Evolutionary conservation across 2,888 invertebrate species (phyloP), one percentile per base, ranked within the genome.

Genomic region (Drosophila siamana): DNA sequence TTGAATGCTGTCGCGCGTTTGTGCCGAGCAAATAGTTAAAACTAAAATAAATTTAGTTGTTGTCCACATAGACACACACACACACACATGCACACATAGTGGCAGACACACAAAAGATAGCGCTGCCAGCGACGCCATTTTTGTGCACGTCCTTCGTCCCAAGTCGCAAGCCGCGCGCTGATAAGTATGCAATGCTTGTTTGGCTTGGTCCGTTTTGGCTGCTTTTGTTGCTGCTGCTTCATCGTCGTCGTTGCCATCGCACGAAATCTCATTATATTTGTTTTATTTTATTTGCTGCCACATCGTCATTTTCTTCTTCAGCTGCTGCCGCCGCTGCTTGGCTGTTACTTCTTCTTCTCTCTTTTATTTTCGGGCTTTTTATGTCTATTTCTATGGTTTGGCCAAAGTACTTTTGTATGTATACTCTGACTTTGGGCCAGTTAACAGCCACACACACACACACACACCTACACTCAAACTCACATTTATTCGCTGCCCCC

Each of bases 231-330:
- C 65, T 69, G 59, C 61, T 75, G 78, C 86, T 15, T n/a, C n/a
- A n/a, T n/a, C n/a, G n/a, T n/a, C n/a, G n/a, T n/a, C n/a, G 44
- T 63, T 50, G 60, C 65, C 70, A n/a, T 64, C 74, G 76, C 89
- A 87, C 83, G 80, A 90, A 91, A 91, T 91, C 90, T 90, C 90
- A 90, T 90, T 90, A 90, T 87, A 86, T 86, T 86, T 84, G 83
- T 82, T 88, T 84, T 84, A 84, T 90, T 89, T 81, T 80, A 79
- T 87, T 75, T 82, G 78, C 74, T 76, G 74, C 68, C 78, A 75
- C 88, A 77, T 74, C 80, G 67, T 75, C 68, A 24, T 68, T 54
- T 69, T 73, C 66, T 60, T 73, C 74, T 65, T 61, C 61, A 43
- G 67, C 72, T 80, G 57, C 64, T 67, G 36, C 40, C 55, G 13